A percentile compares a stretch with the other conserved stretches of the same genome.
Evolutionary conservation across 92 coral and sea anemone genomes (phyloP).

Genomic region (Anthopleura xanthogrammica): DNA sequence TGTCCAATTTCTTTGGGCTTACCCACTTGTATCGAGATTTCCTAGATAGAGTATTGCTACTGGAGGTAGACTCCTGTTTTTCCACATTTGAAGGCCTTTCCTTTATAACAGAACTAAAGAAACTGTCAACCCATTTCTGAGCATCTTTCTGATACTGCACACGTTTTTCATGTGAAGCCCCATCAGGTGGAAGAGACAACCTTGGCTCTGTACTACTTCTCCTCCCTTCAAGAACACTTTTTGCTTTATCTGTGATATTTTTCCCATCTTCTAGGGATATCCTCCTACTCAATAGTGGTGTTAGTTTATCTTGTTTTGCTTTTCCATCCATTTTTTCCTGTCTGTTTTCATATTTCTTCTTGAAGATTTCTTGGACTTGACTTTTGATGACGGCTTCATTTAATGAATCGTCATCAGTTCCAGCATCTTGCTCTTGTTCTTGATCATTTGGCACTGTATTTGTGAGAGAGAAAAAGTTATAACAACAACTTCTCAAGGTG

Average conservation of each 20-base stretch:
- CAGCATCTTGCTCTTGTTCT: neutral
- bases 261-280: neutral
- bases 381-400: conserved; percentile 17
- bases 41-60: neutral
- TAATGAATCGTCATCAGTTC: neutral
- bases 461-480: neutral
- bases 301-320: neutral
- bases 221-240: neutral
- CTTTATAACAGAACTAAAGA: neutral
- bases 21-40: neutral
- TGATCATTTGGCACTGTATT: neutral
- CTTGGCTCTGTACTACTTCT: neutral
- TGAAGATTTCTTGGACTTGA: conserved; percentile 20
- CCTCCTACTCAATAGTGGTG: conserved; percentile 4
- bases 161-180: neutral
- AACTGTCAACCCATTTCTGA: neutral
- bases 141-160: neutral
- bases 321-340: neutral
- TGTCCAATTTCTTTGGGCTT: neutral
- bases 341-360: conserved; percentile 5
- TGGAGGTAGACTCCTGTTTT: too few species aligned
- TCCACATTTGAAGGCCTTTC: neutral
- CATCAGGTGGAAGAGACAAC: neutral
- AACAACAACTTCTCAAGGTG: neutral
- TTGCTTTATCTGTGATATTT: neutral